Evolutionary conservation across 2,888 invertebrate genomes (phyloP), one percentile per base, ranked within the genome.

Genomic region (Cremastinae sp.): DNA sequence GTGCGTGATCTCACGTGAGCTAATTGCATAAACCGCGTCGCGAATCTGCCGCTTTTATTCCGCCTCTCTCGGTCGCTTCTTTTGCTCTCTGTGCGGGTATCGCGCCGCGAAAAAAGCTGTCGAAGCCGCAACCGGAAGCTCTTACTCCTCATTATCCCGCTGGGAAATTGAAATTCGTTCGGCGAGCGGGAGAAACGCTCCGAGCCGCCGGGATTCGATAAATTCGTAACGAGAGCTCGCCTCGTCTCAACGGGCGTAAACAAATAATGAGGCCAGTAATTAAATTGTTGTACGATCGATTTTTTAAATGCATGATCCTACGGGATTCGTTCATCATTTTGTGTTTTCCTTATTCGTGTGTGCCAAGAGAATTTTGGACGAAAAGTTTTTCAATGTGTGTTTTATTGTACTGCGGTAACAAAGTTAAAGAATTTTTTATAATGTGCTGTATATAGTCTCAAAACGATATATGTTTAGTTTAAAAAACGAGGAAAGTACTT

Each of bases 1-100:
- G 56, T 28, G 14, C 47, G 38, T 47, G 49, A 58, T 58, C 47
- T 58, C 58, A 66, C 54, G 62, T 61, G 28, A 14, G 47, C 66
- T 61, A 58, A 74, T 66, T 68, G 34, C 54, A 20, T 61, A 61
- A 56, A 54, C 34, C 20, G 10, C 10, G 38, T 62, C 36, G 20
- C 18, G 18, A 28, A 18, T 36, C 9, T 49, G 16, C n/a, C 28
- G 28, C 7, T 22, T 59, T n/a, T 58, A n/a, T 16, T 47, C 14
- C 58, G 20, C 22, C 22, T 41, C 41, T 41, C 41, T 41, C 9
- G 9, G 4, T 41, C 41, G 9, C 41, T 41, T n/a, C 14, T 59
- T 22, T 43, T 1, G 20, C 22, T 43, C 28, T 28, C 28, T 5
- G 28, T 28, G 28, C 2, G 28, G 5, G n/a, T n/a, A n/a, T n/a